Base-by-base conservation (phyloP, 2,113 vertebrate genomes). In the Melanostigma gelatinosum region DNA sequence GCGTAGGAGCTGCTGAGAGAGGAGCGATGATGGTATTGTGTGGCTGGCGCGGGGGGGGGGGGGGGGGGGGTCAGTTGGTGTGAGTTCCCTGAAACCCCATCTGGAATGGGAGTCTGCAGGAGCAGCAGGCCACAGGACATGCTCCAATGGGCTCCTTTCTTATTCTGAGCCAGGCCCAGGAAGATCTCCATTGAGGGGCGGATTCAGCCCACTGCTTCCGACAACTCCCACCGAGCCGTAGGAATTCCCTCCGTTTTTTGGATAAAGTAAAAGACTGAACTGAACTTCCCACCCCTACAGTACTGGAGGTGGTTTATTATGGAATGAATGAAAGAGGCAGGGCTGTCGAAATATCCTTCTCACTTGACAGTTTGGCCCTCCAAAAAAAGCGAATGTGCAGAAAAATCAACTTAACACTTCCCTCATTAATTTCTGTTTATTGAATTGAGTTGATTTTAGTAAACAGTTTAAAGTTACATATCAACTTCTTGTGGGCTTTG, bases 131-230 rank as follows among this genome's bases (percentile, higher is more conserved):
- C 80, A 83, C 75, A 86, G 66, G 91, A 91, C 86, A 93, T 80
- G 93, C 88, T 93, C 87, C 84, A 90, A 69, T 94, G 93, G 85
- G 6, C 77, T 85, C 82, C 85, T 86, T 89, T 94, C 90, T 93
- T 88, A 91, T 92, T 90, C 89, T 84, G 69, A 83, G 83, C 29
- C 72, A 78, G 70, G 78, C 61, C 62, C 67, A 82, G 75, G 86
- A 85, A 87, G 88, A 87, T 77, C 89, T 94, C 90, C 84, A 92
- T 92, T 93, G 86, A 93, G 74, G 83, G 89, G 90, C 42, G 83
- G 94, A 93, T 91, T 92, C 87, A 88, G 85, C 79, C 86, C 77
- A 62, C 72, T 94, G 92, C 91, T 69, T 82, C 87, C 27, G 54
- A 90, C 92, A 92, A 89, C 87, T 92, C 89, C 91, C 86, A 93